phyloP scores from a whole-genome alignment of 2,888 invertebrate species.

The Andrena dorsata region DNA sequence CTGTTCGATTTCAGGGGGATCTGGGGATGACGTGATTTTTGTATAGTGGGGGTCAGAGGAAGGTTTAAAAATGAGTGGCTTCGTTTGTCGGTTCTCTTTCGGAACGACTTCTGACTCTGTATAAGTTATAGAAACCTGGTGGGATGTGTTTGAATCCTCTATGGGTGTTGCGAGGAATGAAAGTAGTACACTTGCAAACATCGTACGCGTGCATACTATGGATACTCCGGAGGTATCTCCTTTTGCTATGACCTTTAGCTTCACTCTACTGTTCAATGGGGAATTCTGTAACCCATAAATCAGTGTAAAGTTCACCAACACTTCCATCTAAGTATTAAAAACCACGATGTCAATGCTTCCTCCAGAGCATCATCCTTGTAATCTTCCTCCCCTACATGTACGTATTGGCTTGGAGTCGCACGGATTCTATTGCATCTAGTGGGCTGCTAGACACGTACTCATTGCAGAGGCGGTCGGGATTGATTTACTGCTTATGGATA shows the following conservation, averaged over 20 bases:
- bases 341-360: not conserved
- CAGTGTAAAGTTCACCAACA: slow-evolving; percentile 20
- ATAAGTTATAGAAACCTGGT: no score
- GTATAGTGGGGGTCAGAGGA: not conserved
- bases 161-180: no score
- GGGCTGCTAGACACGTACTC: slow-evolving; percentile 9
- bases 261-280: not conserved
- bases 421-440: not conserved
- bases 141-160: no score
- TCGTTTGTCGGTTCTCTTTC: no score
- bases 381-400: not conserved
- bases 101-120: no score
- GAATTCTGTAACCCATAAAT: slow-evolving; percentile 20
- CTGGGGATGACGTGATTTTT: not conserved
- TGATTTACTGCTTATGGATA: slow-evolving; percentile 7
- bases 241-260: slow-evolving; percentile 14
- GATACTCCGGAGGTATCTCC: not conserved
- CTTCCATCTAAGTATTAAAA: not conserved
- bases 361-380: not conserved
- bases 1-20: not conserved
- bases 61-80: no score
- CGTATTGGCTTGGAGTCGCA: not conserved
- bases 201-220: not conserved
- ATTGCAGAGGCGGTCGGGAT: slow-evolving; percentile 25
- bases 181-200: no score